These are phyloP conservation scores for Vanessa atalanta DNA, from an alignment of 1,140 invertebrate genomes.

Conservation along the genomic window DNA sequence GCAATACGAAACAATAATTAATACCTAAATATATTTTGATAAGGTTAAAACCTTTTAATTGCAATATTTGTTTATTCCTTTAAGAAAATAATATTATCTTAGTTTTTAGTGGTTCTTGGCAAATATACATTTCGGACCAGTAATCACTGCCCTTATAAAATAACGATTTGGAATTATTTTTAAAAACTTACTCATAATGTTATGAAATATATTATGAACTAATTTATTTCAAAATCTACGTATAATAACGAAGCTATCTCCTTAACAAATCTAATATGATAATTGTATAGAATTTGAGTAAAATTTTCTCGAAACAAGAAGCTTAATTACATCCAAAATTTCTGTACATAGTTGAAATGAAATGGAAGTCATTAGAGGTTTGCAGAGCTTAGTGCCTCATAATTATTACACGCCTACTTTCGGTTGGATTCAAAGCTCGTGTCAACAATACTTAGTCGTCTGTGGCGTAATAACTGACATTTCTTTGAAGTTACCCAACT, in stretches of 20 bases:
- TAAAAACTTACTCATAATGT: too few relatives aligned
- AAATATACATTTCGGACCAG: too few relatives aligned
- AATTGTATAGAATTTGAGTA: not conserved
- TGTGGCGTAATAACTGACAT: conserved; percentile 30
- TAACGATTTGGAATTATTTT: too few relatives aligned
- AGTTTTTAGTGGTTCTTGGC: too few relatives aligned
- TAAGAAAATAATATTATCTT: too few relatives aligned
- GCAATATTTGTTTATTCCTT: too few relatives aligned
- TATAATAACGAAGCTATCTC: not conserved
- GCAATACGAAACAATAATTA: too few relatives aligned
- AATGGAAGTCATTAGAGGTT: conserved; percentile 45
- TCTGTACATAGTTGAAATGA: conserved; percentile 35
- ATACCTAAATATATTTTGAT: too few relatives aligned
- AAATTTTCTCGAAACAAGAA: conserved; percentile 11
- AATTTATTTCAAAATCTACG: not conserved
- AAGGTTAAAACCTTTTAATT: too few relatives aligned
- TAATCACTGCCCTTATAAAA: too few relatives aligned
- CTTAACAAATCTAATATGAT: not conserved
- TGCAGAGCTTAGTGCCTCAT: conserved; percentile 41
- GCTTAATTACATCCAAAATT: conserved; percentile 28
- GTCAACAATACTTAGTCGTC: conserved; percentile 38
- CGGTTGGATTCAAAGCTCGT: conserved; percentile 37
- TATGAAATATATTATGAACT: not conserved
- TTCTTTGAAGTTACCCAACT: conserved; percentile 30
- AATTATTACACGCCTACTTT: conserved; percentile 42